These are phyloP conservation scores for Urocynchramus pylzowi DNA, from an alignment of 2,113 vertebrate genomes.

Conservation along the genomic window DNA sequence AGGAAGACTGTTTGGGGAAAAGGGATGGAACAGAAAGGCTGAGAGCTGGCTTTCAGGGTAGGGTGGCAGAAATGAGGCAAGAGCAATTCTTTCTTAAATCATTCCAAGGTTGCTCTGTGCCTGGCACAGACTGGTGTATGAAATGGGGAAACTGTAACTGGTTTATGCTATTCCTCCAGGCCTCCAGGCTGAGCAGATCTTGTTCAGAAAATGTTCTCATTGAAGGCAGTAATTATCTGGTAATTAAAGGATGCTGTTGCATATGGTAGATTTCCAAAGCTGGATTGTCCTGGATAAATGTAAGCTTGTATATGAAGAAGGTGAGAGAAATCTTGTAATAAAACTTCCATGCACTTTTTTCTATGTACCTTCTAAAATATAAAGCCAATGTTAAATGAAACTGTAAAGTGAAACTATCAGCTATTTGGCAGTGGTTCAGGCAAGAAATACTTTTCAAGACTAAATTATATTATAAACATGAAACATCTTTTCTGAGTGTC, in stretches of 20 bases:
- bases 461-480: background rate
- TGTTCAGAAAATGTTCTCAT: background rate
- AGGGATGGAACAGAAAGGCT: background rate
- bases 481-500: background rate
- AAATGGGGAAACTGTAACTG: background rate
- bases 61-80: background rate
- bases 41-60: background rate
- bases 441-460: background rate
- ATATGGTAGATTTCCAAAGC: conserved; percentile 34
- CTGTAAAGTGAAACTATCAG: background rate
- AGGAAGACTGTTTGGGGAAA: background rate
- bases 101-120: background rate
- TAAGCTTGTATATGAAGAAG: background rate
- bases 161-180: background rate
- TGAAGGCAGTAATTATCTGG: conserved; percentile 30
- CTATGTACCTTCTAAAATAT: background rate
- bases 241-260: conserved; percentile 41
- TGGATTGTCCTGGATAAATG: background rate
- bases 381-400: background rate
- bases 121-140: background rate
- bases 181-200: conserved; percentile 22
- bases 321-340: background rate
- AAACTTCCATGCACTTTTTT: background rate
- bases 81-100: background rate
- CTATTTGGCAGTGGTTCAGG: background rate